A percentile compares a stretch with the other conserved stretches of the same genome.
Evolutionary conservation across 1,140 invertebrate genomes (phyloP).

Genomic region (Polyergus mexicanus): DNA sequence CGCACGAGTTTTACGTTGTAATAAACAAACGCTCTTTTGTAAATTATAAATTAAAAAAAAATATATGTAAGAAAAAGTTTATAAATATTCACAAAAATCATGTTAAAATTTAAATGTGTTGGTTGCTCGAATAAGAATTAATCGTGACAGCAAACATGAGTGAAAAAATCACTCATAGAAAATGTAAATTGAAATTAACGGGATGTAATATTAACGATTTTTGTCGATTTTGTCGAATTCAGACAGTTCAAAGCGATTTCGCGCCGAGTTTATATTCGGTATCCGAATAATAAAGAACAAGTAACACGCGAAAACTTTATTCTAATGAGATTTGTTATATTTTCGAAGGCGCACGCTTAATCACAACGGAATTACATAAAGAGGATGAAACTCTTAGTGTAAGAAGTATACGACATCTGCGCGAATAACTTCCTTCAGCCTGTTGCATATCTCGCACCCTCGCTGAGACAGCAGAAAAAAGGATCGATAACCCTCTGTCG

Average conservation of each 20-base stretch:
- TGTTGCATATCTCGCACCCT: conserved; percentile 47
- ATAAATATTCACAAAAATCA: too few species aligned
- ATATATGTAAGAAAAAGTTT: too few species aligned
- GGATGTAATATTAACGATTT: neutral
- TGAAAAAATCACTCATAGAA: neutral
- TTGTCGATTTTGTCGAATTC: neutral
- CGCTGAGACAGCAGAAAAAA: conserved; percentile 34
- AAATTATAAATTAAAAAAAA: neutral
- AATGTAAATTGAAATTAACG: conserved; percentile 16
- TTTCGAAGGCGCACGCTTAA: conserved; percentile 37
- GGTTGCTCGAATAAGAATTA: neutral
- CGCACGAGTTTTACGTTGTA: neutral
- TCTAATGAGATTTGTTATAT: conserved; percentile 44
- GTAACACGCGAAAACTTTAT: conserved; percentile 46
- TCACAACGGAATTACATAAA: conserved; percentile 55
- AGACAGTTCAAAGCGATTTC: neutral
- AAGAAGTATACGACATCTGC: conserved; percentile 56
- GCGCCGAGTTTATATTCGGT: conserved; percentile 31
- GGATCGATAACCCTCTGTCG: conserved; percentile 54
- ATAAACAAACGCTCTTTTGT: neutral
- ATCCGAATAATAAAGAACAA: conserved; percentile 30
- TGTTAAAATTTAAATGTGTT: neutral
- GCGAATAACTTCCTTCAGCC: conserved; percentile 56
- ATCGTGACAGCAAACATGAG: neutral
- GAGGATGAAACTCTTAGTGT: conserved; percentile 51